Evolutionary conservation across 92 coral and sea anemone genomes (phyloP).

Genomic region (Chrysogorgia sp.): DNA sequence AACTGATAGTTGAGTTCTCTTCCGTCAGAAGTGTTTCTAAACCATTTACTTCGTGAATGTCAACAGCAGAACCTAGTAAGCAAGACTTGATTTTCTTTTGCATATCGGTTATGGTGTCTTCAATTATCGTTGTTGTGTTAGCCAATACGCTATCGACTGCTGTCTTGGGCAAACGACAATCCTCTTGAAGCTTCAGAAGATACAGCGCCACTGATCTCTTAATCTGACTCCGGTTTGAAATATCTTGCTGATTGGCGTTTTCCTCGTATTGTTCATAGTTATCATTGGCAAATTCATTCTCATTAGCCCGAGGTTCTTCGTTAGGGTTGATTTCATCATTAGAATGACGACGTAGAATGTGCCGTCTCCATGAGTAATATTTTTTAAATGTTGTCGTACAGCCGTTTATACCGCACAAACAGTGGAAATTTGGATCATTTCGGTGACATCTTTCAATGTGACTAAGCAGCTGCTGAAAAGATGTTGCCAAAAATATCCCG

Average conservation of each 20-base stretch:
- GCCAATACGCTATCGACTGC: no score
- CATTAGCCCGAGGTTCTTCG: neutral
- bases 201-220: no score
- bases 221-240: no score
- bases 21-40: no score
- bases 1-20: no score
- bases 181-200: no score
- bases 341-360: neutral
- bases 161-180: no score
- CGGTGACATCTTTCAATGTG: constrained; percentile 24
- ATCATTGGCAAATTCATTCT: neutral
- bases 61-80: neutral
- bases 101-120: neutral
- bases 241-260: no score
- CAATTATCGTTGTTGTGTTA: no score
- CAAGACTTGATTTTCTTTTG: neutral
- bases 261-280: neutral
- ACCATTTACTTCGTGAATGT: neutral
- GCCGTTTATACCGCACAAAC: constrained; percentile 22
- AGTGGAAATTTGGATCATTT: constrained; percentile 19
- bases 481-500: neutral
- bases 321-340: neutral
- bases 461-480: neutral
- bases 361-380: constrained; percentile 19
- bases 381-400: constrained; percentile 5